These are phyloP conservation scores for Caenorhabditis latens DNA, from an alignment of 1,140 invertebrate species.

Conservation along the genomic window DNA sequence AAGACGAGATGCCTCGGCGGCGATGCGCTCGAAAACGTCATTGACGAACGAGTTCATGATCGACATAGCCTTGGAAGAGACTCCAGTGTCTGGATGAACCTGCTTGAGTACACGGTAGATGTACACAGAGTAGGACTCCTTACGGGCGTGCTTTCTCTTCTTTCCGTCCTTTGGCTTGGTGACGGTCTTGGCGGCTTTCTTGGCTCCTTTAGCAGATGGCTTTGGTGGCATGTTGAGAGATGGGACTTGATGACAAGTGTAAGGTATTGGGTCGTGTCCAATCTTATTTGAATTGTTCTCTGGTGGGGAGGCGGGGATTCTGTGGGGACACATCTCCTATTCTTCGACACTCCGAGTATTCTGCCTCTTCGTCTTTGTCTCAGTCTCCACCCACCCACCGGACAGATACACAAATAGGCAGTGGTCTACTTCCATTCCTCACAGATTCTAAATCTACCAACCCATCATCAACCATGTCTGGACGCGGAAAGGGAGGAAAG, in stretches of 20 bases:
- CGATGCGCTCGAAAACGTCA: conserved; percentile 83
- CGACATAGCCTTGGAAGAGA: conserved; percentile 81
- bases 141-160: conserved; percentile 78
- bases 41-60: conserved; percentile 84
- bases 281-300: background rate
- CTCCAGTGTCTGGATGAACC: conserved; percentile 79
- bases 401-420: background rate
- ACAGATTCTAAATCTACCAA: background rate
- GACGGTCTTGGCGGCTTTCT: conserved; percentile 79
- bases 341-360: background rate
- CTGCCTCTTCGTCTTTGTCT: background rate
- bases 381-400: background rate
- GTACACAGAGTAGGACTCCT: conserved; percentile 77
- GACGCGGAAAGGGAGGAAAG: conserved; percentile 80
- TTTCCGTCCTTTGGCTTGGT: conserved; percentile 78
- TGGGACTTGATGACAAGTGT: conserved; percentile 47
- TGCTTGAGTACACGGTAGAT: conserved; percentile 77
- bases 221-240: conserved; percentile 78
- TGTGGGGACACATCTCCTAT: background rate
- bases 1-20: conserved; percentile 83
- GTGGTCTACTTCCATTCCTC: conserved; percentile 56
- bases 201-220: conserved; percentile 79
- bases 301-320: background rate
- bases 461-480: conserved; percentile 74
- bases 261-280: background rate